These are phyloP conservation scores for Nansenia antarctica DNA, from an alignment of 2,113 vertebrate genomes.

Conservation along the genomic window DNA sequence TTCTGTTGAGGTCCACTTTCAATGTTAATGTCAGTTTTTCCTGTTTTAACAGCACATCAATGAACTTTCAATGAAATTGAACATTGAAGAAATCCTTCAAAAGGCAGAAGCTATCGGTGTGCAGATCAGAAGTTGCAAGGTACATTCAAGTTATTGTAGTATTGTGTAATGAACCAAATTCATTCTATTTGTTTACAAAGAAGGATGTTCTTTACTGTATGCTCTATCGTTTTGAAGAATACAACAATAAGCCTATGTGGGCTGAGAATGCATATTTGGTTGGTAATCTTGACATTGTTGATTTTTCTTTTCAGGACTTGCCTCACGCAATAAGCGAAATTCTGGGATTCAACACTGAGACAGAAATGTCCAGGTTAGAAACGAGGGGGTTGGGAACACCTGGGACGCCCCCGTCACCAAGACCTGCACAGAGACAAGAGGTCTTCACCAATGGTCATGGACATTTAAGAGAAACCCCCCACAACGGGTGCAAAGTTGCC, in stretches of 20 bases:
- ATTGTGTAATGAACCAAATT: too few species aligned
- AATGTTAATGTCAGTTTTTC: neutral
- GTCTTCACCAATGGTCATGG: conserved; percentile 73
- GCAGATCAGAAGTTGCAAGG: conserved; percentile 93
- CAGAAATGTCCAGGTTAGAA: conserved; percentile 62
- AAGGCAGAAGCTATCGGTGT: conserved; percentile 90
- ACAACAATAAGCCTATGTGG: neutral
- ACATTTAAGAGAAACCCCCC: conserved; percentile 51
- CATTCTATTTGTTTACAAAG: neutral
- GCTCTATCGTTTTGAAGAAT: neutral
- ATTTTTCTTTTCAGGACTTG: conserved; percentile 76
- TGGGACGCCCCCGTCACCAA: conserved; percentile 35
- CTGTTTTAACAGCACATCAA: conserved; percentile 87
- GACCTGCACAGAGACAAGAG: conserved; percentile 48
- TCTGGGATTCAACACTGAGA: conserved; percentile 76
- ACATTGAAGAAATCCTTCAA: conserved; percentile 88
- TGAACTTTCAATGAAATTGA: conserved; percentile 95
- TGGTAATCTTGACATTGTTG: neutral
- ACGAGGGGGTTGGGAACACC: conserved; percentile 69
- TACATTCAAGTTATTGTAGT: conserved; percentile 63
- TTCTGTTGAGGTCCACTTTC: too few species aligned
- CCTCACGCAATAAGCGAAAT: conserved; percentile 84
- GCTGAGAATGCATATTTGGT: neutral
- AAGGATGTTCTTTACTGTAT: too few species aligned
- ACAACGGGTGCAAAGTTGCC: conserved; percentile 70